Base-by-base conservation (phyloP, 2,888 invertebrate genomes). In the Seladonia tumulorum region DNA sequence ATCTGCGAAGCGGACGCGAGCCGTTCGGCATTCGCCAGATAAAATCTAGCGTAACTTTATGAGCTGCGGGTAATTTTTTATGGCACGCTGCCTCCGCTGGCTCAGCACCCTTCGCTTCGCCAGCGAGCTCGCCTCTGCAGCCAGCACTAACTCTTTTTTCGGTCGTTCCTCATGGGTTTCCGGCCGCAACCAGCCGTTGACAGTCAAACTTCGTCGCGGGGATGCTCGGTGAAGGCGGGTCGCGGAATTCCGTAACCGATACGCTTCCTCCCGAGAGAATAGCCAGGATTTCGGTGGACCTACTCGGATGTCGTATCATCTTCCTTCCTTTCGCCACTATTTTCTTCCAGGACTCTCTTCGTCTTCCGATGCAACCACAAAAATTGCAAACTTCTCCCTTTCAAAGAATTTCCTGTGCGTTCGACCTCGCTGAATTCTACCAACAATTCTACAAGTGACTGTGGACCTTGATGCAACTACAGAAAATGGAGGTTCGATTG, bases 31-130 rank as follows among this genome's bases (percentile, higher is more conserved):
- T 93, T 88, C 91, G 88, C 85, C 89, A 90, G 94, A 94, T 94
- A 94, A 94, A 92, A 94, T 94, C 94, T 94, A 94, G 91, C 93
- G 94, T 94, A 94, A 93, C 93, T 94, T 94, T 94, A 94, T 94
- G 94, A 94, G 93, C 94, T 93, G 94, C 94, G 94, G 94, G 93
- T 93, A 92, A 94, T 94, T 94, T 93, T 94, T 94, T 94, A 94
- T 93, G 92, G 92, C 92, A 89, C 90, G 91, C 88, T 87, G 90
- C 88, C 86, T 88, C 90, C 85, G 53, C 53, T 53, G 60, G 86
- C 84, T 82, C 83, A 75, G 76, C 80, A 73, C 82, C 86, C 81
- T 81, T 53, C 53, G 53, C 53, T 53, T n/a, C 53, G 10, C 53
- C 53, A n/a, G 53, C 53, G n/a, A 53, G 53, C n/a, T 3, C 53